Evolutionary conservation across 92 coral and sea anemone genomes (phyloP), one percentile per base, ranked within the genome.

Genomic region (Porites lobata): DNA sequence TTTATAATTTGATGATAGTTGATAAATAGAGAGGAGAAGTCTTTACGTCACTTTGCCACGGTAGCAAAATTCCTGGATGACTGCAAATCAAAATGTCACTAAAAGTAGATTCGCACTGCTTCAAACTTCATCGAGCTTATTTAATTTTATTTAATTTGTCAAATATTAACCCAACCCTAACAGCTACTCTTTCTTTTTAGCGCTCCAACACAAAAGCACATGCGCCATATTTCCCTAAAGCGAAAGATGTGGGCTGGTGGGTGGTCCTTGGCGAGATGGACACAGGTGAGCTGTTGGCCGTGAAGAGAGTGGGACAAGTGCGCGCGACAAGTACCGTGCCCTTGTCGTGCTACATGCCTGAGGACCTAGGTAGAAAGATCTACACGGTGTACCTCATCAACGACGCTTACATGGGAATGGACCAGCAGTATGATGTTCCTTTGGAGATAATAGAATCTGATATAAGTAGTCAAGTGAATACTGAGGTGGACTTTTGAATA

Each of bases 191-290:
- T 63, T 65, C 20, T 53, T 17, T 78, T 17, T 92, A 92, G 91
- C 94, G 93, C 10, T 75, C 76, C 18, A 96, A 91, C 56, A 50
- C 88, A 66, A 98, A 92, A 79, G 98, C 92, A 10, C 96, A 94
- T 85, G 98, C 99, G 21, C 99, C 99, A 13, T 85, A 85, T 21
- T 98, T 98, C 65, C 98, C 99, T 26, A 98, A 98, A 83, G 91
- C 93, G 52, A 95, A 98, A 92, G 96, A 90, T 43, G 98, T 89
- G 11, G 98, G 98, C 11, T 98, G 99, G 99, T 95, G 98, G 95
- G 82, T 94, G 67, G 95, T 98, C 10, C 85, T 98, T 13, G 99
- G 99, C 29, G 98, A 96, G 87, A 93, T 96, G 50, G 98, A 98
- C 93, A 77, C 93, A 51, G 98, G 99, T 58, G 99, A 98, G 88